Evolutionary conservation across 2,888 invertebrate genomes (phyloP).

Genomic region (Eupeodes latifasciatus): DNA sequence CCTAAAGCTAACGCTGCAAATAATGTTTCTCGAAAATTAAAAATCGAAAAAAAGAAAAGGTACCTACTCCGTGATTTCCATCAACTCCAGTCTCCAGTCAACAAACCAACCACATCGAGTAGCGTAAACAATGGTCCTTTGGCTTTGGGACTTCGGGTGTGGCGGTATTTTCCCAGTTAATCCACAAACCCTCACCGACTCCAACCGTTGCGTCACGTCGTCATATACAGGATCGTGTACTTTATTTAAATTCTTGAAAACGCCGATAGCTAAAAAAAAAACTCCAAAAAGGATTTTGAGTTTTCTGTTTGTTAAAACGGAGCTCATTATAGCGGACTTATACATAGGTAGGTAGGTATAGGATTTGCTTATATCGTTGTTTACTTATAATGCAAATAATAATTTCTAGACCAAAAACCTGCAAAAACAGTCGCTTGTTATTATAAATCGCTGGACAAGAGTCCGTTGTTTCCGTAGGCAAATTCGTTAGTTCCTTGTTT

Average conservation of each 20-base stretch:
- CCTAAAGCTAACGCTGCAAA: slow-evolving; percentile 44
- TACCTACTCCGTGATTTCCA: background rate
- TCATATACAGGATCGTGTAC: slow-evolving; percentile 12
- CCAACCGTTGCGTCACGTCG: background rate
- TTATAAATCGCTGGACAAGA: slow-evolving; percentile 24
- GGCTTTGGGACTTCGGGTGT: slow-evolving; percentile 9
- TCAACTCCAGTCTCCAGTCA: background rate
- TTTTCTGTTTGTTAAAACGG: slow-evolving; percentile 13
- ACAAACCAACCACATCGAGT: slow-evolving; percentile 23
- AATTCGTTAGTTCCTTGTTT: slow-evolving; percentile 21
- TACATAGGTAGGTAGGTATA: background rate
- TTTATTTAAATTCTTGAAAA: slow-evolving; percentile 55
- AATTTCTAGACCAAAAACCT: slow-evolving; percentile 11
- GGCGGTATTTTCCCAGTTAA: slow-evolving; percentile 61
- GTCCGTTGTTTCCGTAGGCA: slow-evolving; percentile 1
- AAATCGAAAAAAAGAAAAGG: background rate
- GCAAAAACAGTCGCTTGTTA: slow-evolving; percentile 35
- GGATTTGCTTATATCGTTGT: slow-evolving; percentile 11
- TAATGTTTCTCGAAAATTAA: slow-evolving; percentile 45
- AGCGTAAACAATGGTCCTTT: slow-evolving; percentile 48
- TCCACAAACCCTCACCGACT: slow-evolving; percentile 19
- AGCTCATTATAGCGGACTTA: slow-evolving; percentile 56
- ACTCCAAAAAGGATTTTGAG: slow-evolving; percentile 30
- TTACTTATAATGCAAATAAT: slow-evolving; percentile 32
- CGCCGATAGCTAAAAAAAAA: slow-evolving; percentile 57